These are phyloP conservation scores for Stigmatopora nigra DNA, from an alignment of 2,113 vertebrate genomes.

Conservation along the genomic window DNA sequence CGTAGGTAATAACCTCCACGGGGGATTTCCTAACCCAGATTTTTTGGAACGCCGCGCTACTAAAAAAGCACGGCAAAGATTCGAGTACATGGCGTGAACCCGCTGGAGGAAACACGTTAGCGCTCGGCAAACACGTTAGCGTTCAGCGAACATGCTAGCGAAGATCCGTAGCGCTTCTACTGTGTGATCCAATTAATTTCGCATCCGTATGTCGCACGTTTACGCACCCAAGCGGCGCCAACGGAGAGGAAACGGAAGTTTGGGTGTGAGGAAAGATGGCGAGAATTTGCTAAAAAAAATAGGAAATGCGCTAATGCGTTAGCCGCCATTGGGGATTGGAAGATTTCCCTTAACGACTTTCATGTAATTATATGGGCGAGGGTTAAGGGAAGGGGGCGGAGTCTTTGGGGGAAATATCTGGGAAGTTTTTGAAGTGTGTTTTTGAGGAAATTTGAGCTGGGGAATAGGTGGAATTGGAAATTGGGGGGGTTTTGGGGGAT, in stretches of 20 bases:
- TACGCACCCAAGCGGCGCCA: slow-evolving; percentile 55
- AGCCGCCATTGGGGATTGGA: slow-evolving; percentile 41
- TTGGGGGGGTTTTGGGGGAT: neutral
- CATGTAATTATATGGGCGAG: slow-evolving; percentile 66
- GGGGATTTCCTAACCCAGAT: slow-evolving; percentile 60
- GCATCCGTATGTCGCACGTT: slow-evolving; percentile 56
- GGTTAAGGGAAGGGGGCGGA: too few species aligned
- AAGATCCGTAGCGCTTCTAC: slow-evolving; percentile 53
- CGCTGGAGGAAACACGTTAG: slow-evolving; percentile 10
- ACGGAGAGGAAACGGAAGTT: slow-evolving; percentile 37
- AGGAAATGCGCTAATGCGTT: slow-evolving; percentile 38
- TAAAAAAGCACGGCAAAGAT: slow-evolving; percentile 12
- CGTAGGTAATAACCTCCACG: slow-evolving; percentile 43
- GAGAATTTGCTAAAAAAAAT: slow-evolving; percentile 43
- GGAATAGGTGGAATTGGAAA: neutral
- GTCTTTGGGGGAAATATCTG: neutral
- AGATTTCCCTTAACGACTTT: slow-evolving; percentile 37
- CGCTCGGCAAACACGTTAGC: neutral
- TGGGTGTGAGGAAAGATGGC: slow-evolving; percentile 30
- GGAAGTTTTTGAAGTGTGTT: neutral
- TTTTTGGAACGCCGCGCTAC: slow-evolving; percentile 42
- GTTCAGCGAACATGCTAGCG: too few species aligned
- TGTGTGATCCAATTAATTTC: slow-evolving; percentile 71
- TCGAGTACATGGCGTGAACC: slow-evolving; percentile 32
- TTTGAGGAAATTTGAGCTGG: neutral